Base-by-base conservation (phyloP, 1,140 invertebrate species). In the Dreissena polymorpha region DNA sequence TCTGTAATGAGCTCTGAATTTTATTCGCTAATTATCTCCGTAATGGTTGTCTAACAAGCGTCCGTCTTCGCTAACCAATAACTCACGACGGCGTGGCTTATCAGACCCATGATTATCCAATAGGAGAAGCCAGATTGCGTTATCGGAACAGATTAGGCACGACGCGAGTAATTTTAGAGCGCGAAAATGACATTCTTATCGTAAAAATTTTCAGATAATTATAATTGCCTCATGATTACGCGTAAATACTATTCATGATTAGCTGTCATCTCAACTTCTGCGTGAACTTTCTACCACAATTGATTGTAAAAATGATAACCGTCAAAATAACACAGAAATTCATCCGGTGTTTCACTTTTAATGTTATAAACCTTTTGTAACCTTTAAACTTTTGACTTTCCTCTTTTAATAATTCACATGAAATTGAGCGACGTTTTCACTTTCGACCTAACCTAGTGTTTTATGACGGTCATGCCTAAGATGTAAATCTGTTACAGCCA, bases 1-100 rank as follows among this genome's bases (percentile, higher is more conserved):
- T 39, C 39, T 39, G 39, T 39, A 39, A 39, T 39, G 39, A 39
- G 8, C 39, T 60, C 57, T 10, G n/a, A 23, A 60, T 60, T 60
- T 60, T n/a, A 60, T 60, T 60, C 21, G 57, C 39, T 5, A 60
- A 60, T 60, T 60, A 60, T 60, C 57, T 18, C 16, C 57, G 21
- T 60, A 60, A 60, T 60, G 57, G 57, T 60, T 60, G 57, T 60
- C 57, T 60, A 60, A 60, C 57, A 60, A 60, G 57, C 57, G 21
- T 60, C 57, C 16, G 16, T 60, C 21, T 60, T n/a, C 57, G 21
- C 57, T n/a, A 18, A 23, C 57, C 57, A 60, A 60, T 60, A 60
- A n/a, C 21, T 60, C 57, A 60, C 57, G 57, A n/a, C 16, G 21
- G 57, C 57, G 16, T 60, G 21, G 16, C 57, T 60, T 60, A 60